Evolutionary conservation across 1,140 invertebrate genomes (phyloP).

Genomic region (Globodera ellingtonae): DNA sequence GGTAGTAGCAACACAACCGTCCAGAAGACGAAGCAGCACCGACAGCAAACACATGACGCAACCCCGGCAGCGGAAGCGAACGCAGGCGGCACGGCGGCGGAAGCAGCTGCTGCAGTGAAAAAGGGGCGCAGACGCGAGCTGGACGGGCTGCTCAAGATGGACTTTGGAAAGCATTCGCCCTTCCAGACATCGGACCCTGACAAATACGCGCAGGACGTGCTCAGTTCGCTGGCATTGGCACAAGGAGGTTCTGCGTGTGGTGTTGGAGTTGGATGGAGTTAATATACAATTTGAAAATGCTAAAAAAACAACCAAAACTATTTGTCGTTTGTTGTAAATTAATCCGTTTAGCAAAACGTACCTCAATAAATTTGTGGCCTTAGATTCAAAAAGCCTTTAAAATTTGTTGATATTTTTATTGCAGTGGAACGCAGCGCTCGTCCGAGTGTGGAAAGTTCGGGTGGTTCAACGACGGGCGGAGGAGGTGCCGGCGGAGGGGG

Average conservation of each 20-base stretch:
- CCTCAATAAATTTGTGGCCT: neutral
- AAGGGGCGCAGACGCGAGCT: conserved; percentile 41
- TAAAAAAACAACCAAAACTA: neutral
- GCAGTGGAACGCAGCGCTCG: conserved; percentile 14
- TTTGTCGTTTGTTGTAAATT: conserved; percentile 1
- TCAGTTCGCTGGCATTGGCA: conserved; percentile 29
- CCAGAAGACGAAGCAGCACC: too few relatives aligned
- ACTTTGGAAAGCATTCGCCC: conserved; percentile 45
- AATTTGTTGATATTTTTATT: neutral
- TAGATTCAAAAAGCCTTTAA: neutral
- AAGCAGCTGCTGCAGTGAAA: conserved; percentile 2
- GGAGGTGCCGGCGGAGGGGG: neutral
- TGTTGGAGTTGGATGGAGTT: neutral
- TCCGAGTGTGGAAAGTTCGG: conserved; percentile 21
- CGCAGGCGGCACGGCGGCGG: neutral
- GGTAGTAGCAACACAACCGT: too few relatives aligned
- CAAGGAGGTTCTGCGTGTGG: neutral
- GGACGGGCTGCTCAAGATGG: conserved; percentile 42
- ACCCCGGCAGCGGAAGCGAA: too few relatives aligned
- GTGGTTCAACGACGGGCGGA: conserved; percentile 8
- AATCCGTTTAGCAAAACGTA: conserved; percentile 1
- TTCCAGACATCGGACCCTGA: conserved; percentile 44
- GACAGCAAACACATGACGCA: too few relatives aligned
- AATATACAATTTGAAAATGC: too few relatives aligned
- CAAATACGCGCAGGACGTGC: conserved; percentile 34